Conservation (phyloP, 2,113 vertebrate species). For the Silurus glanis region DNA sequence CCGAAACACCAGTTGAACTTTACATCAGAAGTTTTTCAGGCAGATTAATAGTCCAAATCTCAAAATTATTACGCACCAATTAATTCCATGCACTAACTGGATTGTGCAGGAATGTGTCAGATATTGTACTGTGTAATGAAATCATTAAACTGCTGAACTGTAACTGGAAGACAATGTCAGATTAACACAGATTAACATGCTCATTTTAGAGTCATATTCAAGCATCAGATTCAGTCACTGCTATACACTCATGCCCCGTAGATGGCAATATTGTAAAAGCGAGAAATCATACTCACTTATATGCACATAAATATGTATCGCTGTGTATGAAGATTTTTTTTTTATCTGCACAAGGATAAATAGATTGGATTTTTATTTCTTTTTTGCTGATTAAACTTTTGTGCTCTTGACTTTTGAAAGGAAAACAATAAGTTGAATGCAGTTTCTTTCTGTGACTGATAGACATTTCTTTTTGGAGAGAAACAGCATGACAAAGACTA, state of each 20-base stretch:
- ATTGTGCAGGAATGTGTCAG: constrained; percentile 1
- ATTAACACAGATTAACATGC: not conserved
- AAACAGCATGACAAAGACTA: not conserved
- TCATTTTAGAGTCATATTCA: not conserved
- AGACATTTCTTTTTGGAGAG: not conserved
- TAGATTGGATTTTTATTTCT: not conserved
- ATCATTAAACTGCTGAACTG: constrained; percentile 27
- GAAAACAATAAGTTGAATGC: not conserved
- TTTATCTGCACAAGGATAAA: not conserved
- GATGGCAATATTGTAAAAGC: constrained; percentile 55
- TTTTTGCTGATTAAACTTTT: not conserved
- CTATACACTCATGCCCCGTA: constrained; percentile 22
- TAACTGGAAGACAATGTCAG: constrained; percentile 3
- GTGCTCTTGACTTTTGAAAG: not conserved
- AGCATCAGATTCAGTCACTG: not conserved
- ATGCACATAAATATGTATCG: not conserved
- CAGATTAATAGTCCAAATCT: constrained; percentile 15
- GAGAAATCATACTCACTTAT: constrained; percentile 9
- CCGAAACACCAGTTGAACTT: not conserved
- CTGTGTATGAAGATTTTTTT: not conserved
- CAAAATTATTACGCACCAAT: not conserved
- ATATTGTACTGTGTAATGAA: constrained; percentile 2
- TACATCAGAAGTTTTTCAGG: not conserved
- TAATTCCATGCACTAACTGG: not conserved
- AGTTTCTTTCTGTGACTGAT: not conserved